Conservation (phyloP, 2,797 vertebrate genomes). For the Anas capensis region DNA sequence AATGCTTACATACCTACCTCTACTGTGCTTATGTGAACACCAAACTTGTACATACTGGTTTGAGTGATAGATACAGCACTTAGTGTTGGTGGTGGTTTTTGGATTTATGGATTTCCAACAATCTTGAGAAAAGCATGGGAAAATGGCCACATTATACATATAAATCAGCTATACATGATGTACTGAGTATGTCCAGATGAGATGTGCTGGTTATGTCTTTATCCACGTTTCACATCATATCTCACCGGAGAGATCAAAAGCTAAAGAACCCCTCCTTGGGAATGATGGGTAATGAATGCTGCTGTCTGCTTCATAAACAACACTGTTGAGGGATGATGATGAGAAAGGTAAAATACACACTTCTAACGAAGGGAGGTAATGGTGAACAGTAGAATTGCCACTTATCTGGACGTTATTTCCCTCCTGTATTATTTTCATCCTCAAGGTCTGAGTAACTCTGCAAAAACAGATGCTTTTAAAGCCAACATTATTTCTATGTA, state of each 20-base stretch:
- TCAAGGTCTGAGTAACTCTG: not conserved
- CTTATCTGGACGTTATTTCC: not conserved
- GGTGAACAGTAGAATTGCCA: not conserved
- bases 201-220: not conserved
- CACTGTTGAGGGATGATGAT: fast-evolving
- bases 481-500: not conserved
- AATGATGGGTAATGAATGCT: not conserved
- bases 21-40: not conserved
- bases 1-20: not conserved
- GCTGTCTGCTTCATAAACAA: not conserved
- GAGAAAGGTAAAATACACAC: not conserved
- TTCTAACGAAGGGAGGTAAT: not conserved
- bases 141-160: not conserved
- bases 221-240: not conserved
- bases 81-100: not conserved
- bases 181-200: not conserved
- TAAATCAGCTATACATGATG: not conserved
- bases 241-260: not conserved
- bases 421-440: not conserved
- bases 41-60: not conserved
- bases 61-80: not conserved
- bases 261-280: not conserved
- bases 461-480: not conserved
- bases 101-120: not conserved
- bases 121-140: not conserved